Conservation (phyloP, 2,888 invertebrate genomes). For the Platerodrilus igneus region DNA sequence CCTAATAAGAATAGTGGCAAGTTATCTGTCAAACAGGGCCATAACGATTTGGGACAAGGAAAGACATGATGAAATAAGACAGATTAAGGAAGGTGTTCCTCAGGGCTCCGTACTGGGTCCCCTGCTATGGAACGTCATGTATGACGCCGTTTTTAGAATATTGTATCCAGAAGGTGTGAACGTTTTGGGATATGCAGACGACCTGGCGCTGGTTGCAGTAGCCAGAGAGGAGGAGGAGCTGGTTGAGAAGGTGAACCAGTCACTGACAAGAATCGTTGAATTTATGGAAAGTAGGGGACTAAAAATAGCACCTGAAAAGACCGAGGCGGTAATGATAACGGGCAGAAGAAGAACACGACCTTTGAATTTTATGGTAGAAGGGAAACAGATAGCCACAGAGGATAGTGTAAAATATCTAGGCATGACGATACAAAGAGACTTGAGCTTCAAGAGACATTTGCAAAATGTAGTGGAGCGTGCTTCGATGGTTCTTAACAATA, state of each 20-base stretch:
- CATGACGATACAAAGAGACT: no score
- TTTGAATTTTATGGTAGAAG: no score
- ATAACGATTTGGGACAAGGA: background rate
- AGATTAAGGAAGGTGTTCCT: slow-evolving; percentile 2
- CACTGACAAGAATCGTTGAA: no score
- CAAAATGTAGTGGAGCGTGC: background rate
- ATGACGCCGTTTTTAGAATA: background rate
- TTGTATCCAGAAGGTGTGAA: background rate
- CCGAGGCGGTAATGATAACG: slow-evolving; percentile 15
- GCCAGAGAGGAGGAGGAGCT: no score
- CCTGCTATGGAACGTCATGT: slow-evolving; percentile 3
- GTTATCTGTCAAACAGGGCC: background rate
- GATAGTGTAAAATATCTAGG: no score
- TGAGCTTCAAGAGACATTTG: no score
- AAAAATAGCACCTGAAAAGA: slow-evolving; percentile 14
- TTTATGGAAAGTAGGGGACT: no score
- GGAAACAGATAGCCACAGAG: no score
- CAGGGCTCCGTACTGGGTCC: slow-evolving; percentile 5
- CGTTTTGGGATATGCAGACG: background rate
- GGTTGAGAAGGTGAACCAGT: no score
- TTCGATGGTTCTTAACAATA: background rate
- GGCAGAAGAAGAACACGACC: no score
- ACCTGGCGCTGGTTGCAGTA: background rate
- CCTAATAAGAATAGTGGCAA: background rate
- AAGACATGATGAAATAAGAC: background rate